Evolutionary conservation across 2,888 invertebrate species (phyloP).

Genomic region (Gasteruption jaculator): DNA sequence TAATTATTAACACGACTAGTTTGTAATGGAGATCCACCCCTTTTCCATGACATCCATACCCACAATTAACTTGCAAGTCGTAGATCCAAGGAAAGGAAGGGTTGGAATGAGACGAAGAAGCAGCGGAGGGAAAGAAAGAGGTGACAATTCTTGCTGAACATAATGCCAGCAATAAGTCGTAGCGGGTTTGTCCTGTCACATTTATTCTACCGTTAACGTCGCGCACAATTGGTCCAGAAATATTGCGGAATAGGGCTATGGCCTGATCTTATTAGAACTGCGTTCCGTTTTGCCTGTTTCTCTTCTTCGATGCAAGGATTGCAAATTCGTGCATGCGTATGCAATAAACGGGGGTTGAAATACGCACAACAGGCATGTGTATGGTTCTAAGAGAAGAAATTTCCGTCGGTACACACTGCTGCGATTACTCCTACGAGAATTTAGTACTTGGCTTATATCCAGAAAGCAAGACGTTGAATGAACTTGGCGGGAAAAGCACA

Average conservation of each 20-base stretch:
- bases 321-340: too few species aligned
- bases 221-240: conserved; percentile 37
- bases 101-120: conserved; percentile 4
- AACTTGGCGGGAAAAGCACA: conserved; percentile 48
- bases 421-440: conserved; percentile 28
- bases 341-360: too few species aligned
- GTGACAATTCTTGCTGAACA: conserved; percentile 26
- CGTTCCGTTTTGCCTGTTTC: too few species aligned
- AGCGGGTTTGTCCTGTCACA: conserved; percentile 35
- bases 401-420: neutral
- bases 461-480: conserved; percentile 45
- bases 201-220: conserved; percentile 32
- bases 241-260: conserved; percentile 33
- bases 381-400: too few species aligned
- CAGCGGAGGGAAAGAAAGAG: neutral
- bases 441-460: conserved; percentile 47
- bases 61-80: too few species aligned
- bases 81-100: too few species aligned
- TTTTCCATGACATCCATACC: too few species aligned
- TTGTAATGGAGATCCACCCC: too few species aligned
- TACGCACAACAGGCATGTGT: too few species aligned
- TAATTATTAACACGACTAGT: too few species aligned
- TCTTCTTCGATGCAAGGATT: too few species aligned
- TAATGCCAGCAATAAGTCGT: conserved; percentile 36
- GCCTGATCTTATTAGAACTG: conserved; percentile 40